Conservation (phyloP, 92 coral and sea anemone species). For the Galaxea fascicularis region DNA sequence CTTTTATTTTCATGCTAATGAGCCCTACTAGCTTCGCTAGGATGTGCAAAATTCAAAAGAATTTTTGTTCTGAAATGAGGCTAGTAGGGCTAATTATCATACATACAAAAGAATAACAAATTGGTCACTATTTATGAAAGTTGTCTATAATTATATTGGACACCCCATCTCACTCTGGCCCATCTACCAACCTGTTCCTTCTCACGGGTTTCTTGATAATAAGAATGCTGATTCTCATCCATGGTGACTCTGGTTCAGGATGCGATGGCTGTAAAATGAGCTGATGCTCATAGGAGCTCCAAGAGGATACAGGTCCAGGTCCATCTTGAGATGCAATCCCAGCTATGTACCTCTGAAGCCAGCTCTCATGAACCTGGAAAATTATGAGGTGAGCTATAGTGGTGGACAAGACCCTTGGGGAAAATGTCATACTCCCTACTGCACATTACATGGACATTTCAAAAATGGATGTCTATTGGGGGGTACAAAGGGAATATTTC, state of each 20-base stretch:
- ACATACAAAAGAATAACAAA: too few species aligned
- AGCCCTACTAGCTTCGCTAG: too few species aligned
- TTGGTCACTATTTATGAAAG: too few species aligned
- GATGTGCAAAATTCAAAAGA: too few species aligned
- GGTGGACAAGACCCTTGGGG: background rate
- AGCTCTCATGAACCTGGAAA: constrained; percentile 68
- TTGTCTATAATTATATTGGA: too few species aligned
- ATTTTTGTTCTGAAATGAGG: too few species aligned
- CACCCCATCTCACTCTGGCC: background rate
- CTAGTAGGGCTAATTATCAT: too few species aligned
- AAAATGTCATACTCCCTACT: too few species aligned
- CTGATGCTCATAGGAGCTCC: constrained; percentile 82
- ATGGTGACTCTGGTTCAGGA: constrained; percentile 79
- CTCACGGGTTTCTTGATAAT: constrained; percentile 66
- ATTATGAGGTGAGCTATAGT: background rate
- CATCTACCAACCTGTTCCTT: constrained; percentile 27
- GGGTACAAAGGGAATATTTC: too few species aligned
- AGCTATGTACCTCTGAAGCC: constrained; percentile 55
- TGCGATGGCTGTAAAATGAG: constrained; percentile 90
- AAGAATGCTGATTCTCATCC: constrained; percentile 81
- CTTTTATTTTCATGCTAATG: too few species aligned
- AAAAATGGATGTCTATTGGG: too few species aligned
- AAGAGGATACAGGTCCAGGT: constrained; percentile 51
- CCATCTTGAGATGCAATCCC: constrained; percentile 26
- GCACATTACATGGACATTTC: too few species aligned